These are phyloP conservation scores for Acanthacorydalis orientalis DNA, from an alignment of 2,888 invertebrate genomes.

Conservation along the genomic window DNA sequence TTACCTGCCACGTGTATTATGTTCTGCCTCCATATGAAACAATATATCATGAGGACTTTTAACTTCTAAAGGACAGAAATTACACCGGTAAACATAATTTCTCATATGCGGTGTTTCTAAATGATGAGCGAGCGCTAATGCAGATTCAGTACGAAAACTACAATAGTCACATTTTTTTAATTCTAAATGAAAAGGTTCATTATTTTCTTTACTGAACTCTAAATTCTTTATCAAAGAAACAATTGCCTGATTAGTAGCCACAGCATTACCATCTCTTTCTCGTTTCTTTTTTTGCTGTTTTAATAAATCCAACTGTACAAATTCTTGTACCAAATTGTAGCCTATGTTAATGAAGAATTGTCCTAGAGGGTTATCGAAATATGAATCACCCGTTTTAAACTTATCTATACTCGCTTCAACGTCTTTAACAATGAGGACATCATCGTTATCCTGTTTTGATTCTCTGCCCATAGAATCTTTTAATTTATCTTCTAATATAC, in stretches of 20 bases:
- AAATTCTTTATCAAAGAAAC: constrained; percentile 69
- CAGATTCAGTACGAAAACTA: constrained; percentile 77
- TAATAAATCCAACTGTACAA: constrained; percentile 81
- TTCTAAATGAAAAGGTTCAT: constrained; percentile 56
- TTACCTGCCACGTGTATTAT: constrained; percentile 58
- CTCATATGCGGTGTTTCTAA: constrained; percentile 84
- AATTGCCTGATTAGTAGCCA: constrained; percentile 61
- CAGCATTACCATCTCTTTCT: constrained; percentile 49
- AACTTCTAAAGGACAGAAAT: constrained; percentile 44
- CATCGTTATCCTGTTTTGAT: constrained; percentile 15
- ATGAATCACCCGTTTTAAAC: constrained; percentile 33
- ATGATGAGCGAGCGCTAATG: constrained; percentile 68
- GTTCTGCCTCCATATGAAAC: constrained; percentile 83
- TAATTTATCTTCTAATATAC: constrained; percentile 32
- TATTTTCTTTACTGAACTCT: constrained; percentile 72
- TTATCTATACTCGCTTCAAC: constrained; percentile 21
- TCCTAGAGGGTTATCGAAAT: constrained; percentile 75
- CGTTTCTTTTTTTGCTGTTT: constrained; percentile 74
- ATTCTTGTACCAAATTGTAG: constrained; percentile 77
- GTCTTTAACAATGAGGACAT: constrained; percentile 11
- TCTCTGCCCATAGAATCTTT: constrained; percentile 16
- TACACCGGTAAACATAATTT: constrained; percentile 67
- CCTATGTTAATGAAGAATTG: constrained; percentile 87
- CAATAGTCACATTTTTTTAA: constrained; percentile 77
- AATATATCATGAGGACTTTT: constrained; percentile 76